Evolutionary conservation across 2,113 vertebrate species (phyloP), one percentile per base, ranked within the genome.

Genomic region (Oreotrochilus melanogaster): DNA sequence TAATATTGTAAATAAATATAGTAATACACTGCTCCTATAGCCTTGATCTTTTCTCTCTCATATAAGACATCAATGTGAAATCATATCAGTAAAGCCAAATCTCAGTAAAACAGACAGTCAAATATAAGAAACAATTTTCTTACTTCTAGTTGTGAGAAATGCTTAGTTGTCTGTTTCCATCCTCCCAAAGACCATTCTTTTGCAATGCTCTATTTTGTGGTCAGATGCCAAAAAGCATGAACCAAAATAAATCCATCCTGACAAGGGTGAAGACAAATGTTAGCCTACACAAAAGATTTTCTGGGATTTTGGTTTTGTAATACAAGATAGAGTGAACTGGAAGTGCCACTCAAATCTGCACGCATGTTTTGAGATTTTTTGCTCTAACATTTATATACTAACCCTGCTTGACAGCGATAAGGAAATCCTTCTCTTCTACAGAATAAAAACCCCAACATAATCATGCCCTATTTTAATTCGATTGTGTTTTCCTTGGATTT

Each of bases 371-470:
- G n/a, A 95, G 37, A 93, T 95, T 93, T 93, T 83, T 60, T 93
- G 31, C 21, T n/a, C 54, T 85, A 94, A 89, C 21, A 57, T 60
- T 69, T 87, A 70, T 45, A 61, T 42, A 76, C 23, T 47, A 9
- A 90, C 74, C 81, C 87, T 95, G 96, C 35, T 93, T 93, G 72
- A 23, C 31, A 83, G 47, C 83, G 94, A 96, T 96, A 96, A 97
- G 92, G 47, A 95, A 94, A 96, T 96, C 56, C 71, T 82, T 22
- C 30, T 83, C 16, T 85, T 73, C 37, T 73, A 42, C 53, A 70
- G 31, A 87, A 86, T 70, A 35, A 81, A 86, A 76, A 22, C 2
- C 0, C 7, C 8, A 48, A 35, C 9, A 47, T 58, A 76, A 78
- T 66, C 31, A 67, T 71, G 10, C 5, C 60, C 18, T 82, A 43